phyloP scores from a whole-genome alignment of 2,797 vertebrate species.

The Trematocara caparti region DNA sequence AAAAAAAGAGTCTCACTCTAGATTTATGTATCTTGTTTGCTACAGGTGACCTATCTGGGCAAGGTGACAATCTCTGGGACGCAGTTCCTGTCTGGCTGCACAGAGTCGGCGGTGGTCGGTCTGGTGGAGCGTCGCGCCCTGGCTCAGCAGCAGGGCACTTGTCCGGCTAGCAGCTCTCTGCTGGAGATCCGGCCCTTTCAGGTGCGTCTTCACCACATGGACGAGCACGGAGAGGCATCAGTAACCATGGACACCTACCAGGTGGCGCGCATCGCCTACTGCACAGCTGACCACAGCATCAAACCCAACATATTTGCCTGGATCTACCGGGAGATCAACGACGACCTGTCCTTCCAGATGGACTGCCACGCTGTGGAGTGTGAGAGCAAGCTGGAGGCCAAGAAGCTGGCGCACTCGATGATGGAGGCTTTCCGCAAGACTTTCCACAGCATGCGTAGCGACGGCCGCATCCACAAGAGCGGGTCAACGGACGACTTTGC shows the following conservation, averaged over 20 bases:
- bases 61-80: conserved; percentile 92
- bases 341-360: conserved; percentile 98
- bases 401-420: conserved; percentile 98
- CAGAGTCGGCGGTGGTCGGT: conserved; percentile 92
- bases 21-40: conserved; percentile 21
- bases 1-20: background rate
- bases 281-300: conserved; percentile 94
- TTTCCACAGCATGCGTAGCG: conserved; percentile 98
- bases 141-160: conserved; percentile 79
- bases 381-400: conserved; percentile 96
- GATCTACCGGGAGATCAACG: conserved; percentile 98
- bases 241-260: conserved; percentile 97
- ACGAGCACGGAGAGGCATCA: conserved; percentile 86
- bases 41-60: conserved; percentile 93
- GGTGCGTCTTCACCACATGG: conserved; percentile 93
- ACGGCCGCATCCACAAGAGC: conserved; percentile 94
- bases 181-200: conserved; percentile 98
- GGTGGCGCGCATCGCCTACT: conserved; percentile 97
- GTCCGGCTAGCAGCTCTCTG: conserved; percentile 76
- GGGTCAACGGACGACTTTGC: conserved; percentile 89
- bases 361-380: conserved; percentile 98
- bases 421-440: conserved; percentile 99
- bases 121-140: conserved; percentile 85
- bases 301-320: conserved; percentile 96
- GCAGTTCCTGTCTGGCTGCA: conserved; percentile 95